These are phyloP conservation scores for Pemphigus obesinymphae DNA, from an alignment of 1,140 invertebrate species.

Conservation along the genomic window DNA sequence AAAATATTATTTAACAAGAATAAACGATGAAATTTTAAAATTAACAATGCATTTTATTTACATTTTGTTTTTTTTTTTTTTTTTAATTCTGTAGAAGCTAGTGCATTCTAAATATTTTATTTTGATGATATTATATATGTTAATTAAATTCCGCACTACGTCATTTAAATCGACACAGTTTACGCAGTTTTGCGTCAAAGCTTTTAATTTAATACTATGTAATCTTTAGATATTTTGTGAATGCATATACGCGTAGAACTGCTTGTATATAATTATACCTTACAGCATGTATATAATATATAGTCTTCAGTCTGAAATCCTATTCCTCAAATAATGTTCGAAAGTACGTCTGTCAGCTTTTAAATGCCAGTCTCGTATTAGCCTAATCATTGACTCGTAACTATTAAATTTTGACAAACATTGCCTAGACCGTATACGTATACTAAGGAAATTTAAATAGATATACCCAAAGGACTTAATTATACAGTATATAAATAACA, in stretches of 20 bases:
- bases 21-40: too few species aligned
- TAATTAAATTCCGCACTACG: neutral
- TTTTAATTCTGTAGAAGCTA: too few species aligned
- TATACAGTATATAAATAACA: neutral
- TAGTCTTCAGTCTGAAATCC: neutral
- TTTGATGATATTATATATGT: neutral
- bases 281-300: neutral
- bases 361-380: neutral
- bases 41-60: too few species aligned
- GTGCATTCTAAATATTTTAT: neutral
- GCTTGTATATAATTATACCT: neutral
- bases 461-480: neutral
- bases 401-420: neutral
- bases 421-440: neutral
- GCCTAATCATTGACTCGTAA: neutral
- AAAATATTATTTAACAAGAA: too few species aligned
- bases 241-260: neutral
- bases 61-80: too few species aligned
- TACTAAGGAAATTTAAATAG: neutral
- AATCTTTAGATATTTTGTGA: constrained; percentile 16
- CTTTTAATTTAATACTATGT: neutral
- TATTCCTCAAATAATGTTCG: neutral
- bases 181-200: neutral
- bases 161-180: neutral
- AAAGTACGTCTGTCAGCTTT: neutral